Percentiles rank a stretch among this genome's conserved stretches.
Conservation (phyloP, 2,113 vertebrate species). For the Laticauda laticaudata region DNA sequence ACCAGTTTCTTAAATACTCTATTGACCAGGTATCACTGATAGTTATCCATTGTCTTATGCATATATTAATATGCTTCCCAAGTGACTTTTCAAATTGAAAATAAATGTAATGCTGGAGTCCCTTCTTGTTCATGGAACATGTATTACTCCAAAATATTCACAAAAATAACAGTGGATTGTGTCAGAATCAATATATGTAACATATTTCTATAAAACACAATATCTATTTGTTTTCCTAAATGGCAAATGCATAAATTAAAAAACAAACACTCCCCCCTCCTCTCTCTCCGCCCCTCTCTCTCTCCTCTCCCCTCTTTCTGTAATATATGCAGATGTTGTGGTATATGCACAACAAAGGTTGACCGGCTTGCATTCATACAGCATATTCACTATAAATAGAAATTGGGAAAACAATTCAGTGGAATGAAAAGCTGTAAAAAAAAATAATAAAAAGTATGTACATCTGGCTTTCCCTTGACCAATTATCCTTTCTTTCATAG, state of each 20-base stretch:
- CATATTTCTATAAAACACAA: neutral
- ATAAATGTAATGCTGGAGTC: neutral
- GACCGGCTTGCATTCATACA: neutral
- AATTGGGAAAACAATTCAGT: neutral
- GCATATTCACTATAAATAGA: neutral
- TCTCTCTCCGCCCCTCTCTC: too few species aligned
- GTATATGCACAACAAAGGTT: neutral
- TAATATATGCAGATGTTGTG: neutral
- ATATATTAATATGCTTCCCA: neutral
- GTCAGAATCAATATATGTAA: neutral
- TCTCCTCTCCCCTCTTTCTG: neutral
- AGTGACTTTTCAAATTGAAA: constrained; percentile 1
- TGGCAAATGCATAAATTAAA: neutral
- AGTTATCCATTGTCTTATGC: neutral
- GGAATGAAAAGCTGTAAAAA: neutral
- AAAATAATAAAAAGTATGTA: neutral
- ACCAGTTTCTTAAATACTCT: neutral
- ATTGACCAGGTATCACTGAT: neutral
- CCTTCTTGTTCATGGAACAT: neutral
- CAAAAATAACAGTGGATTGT: neutral
- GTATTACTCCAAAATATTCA: neutral
- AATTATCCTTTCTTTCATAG: neutral
- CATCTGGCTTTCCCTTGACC: too few species aligned
- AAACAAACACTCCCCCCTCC: neutral
- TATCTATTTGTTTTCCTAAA: neutral